Evolutionary conservation across 2,113 vertebrate genomes (phyloP).

Genomic region (Riparia riparia): DNA sequence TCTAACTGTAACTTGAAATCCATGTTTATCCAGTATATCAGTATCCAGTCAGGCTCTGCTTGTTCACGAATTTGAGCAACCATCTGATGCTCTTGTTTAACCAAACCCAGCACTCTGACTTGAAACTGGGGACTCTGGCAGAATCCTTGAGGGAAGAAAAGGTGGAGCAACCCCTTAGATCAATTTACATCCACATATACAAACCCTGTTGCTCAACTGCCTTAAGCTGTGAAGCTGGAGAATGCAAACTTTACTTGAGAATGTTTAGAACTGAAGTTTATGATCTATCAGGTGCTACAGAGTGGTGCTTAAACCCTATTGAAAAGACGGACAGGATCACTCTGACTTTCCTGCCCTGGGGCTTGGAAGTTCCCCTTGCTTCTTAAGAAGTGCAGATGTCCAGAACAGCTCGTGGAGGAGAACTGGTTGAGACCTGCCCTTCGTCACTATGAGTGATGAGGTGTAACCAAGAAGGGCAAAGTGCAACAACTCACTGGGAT

Average conservation of each 20-base stretch:
- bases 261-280: not conserved
- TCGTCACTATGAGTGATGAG: not conserved
- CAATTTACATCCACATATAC: not conserved
- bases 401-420: not conserved
- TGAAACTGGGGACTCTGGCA: not conserved
- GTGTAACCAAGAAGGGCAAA: not conserved
- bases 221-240: not conserved
- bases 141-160: not conserved
- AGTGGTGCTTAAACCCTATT: not conserved
- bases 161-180: not conserved
- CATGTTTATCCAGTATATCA: not conserved
- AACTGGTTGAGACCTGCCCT: not conserved
- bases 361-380: not conserved
- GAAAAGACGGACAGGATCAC: not conserved
- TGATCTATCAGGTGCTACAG: not conserved
- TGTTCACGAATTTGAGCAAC: not conserved
- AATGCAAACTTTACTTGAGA: not conserved
- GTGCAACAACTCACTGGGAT: not conserved
- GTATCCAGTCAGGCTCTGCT: not conserved
- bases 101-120: not conserved
- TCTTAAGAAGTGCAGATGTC: not conserved
- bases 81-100: not conserved
- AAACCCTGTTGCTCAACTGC: not conserved
- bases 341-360: not conserved
- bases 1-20: not conserved